A percentile compares a stretch with the other conserved stretches of the same genome.
phyloP scores from a whole-genome alignment of 2,797 vertebrate species.

The Babyrousa celebensis region DNA sequence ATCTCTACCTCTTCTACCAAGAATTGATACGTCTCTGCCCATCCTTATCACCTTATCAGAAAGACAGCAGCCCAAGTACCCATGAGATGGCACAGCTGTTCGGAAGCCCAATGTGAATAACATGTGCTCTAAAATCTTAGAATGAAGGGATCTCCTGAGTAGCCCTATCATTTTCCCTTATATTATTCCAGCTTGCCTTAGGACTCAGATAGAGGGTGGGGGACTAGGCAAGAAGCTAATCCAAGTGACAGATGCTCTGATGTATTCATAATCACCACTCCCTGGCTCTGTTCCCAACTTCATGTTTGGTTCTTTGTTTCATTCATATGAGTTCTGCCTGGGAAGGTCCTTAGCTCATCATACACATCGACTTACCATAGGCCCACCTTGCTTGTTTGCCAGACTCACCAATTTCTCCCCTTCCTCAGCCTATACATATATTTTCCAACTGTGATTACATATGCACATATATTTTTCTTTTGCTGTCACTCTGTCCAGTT shows the following conservation, averaged over 20 bases:
- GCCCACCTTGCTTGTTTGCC: background rate
- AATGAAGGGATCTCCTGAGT: background rate
- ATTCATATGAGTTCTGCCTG: constrained; percentile 5
- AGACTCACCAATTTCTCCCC: background rate
- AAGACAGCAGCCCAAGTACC: background rate
- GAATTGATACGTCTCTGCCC: background rate
- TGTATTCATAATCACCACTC: constrained; percentile 66
- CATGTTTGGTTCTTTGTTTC: constrained; percentile 59
- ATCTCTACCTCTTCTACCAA: background rate
- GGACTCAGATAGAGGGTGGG: constrained; percentile 25
- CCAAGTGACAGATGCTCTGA: constrained; percentile 80
- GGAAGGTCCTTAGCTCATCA: constrained; percentile 37
- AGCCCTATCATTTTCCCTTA: background rate
- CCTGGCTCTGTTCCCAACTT: constrained; percentile 68
- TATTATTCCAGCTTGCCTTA: background rate
- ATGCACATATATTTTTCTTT: background rate
- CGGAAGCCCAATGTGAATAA: background rate
- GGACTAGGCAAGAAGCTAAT: constrained; percentile 63
- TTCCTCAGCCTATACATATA: background rate
- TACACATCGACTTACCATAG: background rate
- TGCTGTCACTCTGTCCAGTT: constrained; percentile 15
- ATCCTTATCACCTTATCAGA: background rate
- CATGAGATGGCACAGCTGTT: constrained; percentile 19
- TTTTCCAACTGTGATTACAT: constrained; percentile 57
- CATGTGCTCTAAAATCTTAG: background rate